Evolutionary conservation across 2,797 vertebrate genomes (phyloP), one percentile per base, ranked within the genome.

Genomic region (Rhyacichthys aspro): DNA sequence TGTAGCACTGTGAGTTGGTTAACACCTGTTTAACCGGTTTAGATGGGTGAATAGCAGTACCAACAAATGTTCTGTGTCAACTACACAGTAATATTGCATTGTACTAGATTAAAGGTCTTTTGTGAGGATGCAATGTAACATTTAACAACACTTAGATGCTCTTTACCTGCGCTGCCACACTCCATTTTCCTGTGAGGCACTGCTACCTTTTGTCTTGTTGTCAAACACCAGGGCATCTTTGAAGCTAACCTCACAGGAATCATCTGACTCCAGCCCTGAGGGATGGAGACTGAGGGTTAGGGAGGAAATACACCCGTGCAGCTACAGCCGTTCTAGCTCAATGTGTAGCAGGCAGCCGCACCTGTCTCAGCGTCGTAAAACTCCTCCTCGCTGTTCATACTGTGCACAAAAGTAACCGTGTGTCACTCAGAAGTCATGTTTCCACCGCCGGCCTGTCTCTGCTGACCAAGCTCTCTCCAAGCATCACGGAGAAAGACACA

Each of bases 331-430:
- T 0, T 5, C 0, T 0, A 18, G 2, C 5, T 3, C 1, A 8
- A 6, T 39, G 16, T 32, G 23, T 28, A 4, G 23, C 17, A 1
- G 32, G 7, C 6, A 8, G 0, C 28, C 92, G 89, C 81, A 97
- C 97, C 97, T 83, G 96, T 95, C 82, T 97, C 95, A 46, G 97
- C 97, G 85, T 99, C 97, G 87, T 95, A 98, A 83, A 98, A 99
- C 80, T 98, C 96, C 63, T 98, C 97, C 72, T 98, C 97, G 74
- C 95, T 95, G 90, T 96, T 96, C 97, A 99, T 98, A 56, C 67
- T 93, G 88, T 86, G 84, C 81, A 70, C 61, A 72, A 19, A 60
- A 74, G 73, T 63, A 63, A 70, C 70, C 55, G 9, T 11, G 33
- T 15, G 72, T 84, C 74, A 91, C 83, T 89, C 84, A 74, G 76